Evolutionary conservation across 2,797 vertebrate species (phyloP).

Genomic region (Poecile montanus): DNA sequence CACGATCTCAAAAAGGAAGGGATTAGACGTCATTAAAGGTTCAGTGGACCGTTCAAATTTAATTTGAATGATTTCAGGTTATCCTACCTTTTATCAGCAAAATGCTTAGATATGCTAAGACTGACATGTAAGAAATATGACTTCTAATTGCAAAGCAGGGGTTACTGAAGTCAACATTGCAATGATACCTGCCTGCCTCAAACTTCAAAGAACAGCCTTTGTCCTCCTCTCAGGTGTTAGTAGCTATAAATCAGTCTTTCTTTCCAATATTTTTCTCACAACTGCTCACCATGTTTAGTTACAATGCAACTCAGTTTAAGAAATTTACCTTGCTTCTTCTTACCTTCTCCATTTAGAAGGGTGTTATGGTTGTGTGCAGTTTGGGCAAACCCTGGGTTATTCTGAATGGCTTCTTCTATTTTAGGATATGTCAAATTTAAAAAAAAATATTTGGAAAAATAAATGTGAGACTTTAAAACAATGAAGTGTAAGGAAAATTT

Average conservation of each 20-base stretch:
- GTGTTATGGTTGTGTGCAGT: neutral
- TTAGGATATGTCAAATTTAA: neutral
- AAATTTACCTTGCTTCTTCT: conserved; percentile 22
- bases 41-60: conserved; percentile 41
- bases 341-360: neutral
- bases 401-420: neutral
- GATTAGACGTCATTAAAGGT: conserved; percentile 23
- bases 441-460: neutral
- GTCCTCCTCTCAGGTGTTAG: neutral
- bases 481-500: too few species aligned
- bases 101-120: neutral
- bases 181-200: conserved; percentile 23
- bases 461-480: neutral
- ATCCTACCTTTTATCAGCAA: conserved; percentile 5
- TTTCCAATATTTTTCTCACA: neutral
- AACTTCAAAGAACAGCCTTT: conserved; percentile 63
- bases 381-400: neutral
- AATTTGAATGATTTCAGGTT: conserved; percentile 40
- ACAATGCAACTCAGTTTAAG: neutral
- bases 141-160: neutral
- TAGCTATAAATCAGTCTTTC: conserved; percentile 16
- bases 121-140: neutral
- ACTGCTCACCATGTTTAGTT: conserved; percentile 34
- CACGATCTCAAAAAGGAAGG: neutral
- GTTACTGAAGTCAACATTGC: neutral